Evolutionary conservation across 2,888 invertebrate species (phyloP), one percentile per base, ranked within the genome.

Genomic region (Nephrotoma appendiculata): DNA sequence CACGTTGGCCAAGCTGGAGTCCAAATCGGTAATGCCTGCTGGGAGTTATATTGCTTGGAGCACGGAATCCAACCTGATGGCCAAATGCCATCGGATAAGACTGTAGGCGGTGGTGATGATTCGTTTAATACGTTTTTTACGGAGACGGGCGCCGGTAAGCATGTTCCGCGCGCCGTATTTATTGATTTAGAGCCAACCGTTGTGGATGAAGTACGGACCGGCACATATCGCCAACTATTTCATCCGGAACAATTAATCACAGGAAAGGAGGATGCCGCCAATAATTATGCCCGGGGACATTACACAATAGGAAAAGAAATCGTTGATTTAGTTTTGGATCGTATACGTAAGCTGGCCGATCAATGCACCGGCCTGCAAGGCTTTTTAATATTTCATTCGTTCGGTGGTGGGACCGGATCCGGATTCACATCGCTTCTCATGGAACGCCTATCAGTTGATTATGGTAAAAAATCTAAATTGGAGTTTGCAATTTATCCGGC

Each of bases 401-500:
- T 98, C 90, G 98, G 95, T 87, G 96, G 95, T 88, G 98, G 98
- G 88, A 98, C 97, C 88, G 98, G 97, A 86, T 97, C 96, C 48
- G 98, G 98, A 31, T 98, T 98, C 92, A 97, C 97, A 0, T 97
- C 98, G 2, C 93, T 98, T 88, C 93, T 98, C 88, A 98, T 98
- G 98, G 97, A 98, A 92, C 94, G 96, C 86, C 94, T 98, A 57
- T 96, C 96, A 85, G 96, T 97, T 1, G 97, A 98, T 92, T 98
- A 98, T 91, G 97, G 98, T 88, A 98, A 97, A 92, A 98, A 98
- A 92, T 97, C 97, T 86, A 98, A 98, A 91, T 93, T 98, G 41
- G 97, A 97, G 91, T 98, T 98, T 92, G 96, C 97, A 87, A 96
- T 98, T 89, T 98, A 98, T 91, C 98, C 98, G 7, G 98, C 98